These are phyloP conservation scores for Drosophila sp. DNA, from an alignment of 1,140 invertebrate genomes.

Conservation along the genomic window DNA sequence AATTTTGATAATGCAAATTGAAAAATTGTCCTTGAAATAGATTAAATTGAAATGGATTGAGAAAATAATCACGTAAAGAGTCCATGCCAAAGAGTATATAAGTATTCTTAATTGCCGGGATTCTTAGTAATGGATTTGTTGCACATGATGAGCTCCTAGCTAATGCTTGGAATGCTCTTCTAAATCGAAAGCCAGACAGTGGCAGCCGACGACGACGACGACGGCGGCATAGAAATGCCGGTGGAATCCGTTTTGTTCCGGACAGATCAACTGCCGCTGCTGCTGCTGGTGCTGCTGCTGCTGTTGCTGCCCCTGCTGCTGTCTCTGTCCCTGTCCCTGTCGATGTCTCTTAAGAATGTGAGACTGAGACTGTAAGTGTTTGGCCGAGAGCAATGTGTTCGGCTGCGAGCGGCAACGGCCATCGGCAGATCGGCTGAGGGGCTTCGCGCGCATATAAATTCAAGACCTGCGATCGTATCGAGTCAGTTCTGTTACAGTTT, in stretches of 20 bases:
- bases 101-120: background rate
- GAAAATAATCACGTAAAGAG: too few species aligned
- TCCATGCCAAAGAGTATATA: too few species aligned
- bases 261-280: conserved; percentile 23
- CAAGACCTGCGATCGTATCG: conserved; percentile 42
- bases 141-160: background rate
- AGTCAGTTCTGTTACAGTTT: conserved; percentile 77
- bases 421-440: conserved; percentile 15
- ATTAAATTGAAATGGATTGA: too few species aligned
- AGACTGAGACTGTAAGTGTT: conserved; percentile 41
- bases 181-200: conserved; percentile 30
- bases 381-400: conserved; percentile 21
- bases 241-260: conserved; percentile 57
- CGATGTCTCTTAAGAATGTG: conserved; percentile 22
- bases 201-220: conserved; percentile 1
- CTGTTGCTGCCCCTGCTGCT: background rate
- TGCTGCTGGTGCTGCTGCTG: conserved; percentile 5
- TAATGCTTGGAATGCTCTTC: conserved; percentile 5
- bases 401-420: conserved; percentile 21
- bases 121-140: conserved; percentile 8
- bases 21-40: too few species aligned
- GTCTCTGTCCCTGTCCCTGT: conserved; percentile 28
- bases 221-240: conserved; percentile 14
- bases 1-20: too few species aligned
- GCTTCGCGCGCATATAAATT: conserved; percentile 64